A percentile compares a stretch with the other conserved stretches of the same genome.
Evolutionary conservation across 2,113 vertebrate genomes (phyloP).

Genomic region (Callospermophilus lateralis): DNA sequence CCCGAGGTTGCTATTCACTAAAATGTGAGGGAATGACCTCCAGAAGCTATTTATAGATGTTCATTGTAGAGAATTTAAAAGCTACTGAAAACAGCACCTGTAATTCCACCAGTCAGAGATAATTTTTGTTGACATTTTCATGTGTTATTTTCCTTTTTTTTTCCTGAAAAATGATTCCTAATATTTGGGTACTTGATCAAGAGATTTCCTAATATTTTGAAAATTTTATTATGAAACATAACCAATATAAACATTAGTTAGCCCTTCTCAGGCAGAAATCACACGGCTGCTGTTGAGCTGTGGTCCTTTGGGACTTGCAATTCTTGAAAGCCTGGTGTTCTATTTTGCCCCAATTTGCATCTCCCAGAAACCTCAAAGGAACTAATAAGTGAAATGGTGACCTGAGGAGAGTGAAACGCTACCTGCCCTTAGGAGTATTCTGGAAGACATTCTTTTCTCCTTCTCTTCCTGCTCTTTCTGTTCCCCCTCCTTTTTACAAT

Average conservation of each 20-base stretch:
- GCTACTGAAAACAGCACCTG: not conserved
- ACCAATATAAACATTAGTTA: not conserved
- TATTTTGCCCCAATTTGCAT: not conserved
- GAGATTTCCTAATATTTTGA: not conserved
- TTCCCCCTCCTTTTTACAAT: not conserved
- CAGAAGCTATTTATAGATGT: not conserved
- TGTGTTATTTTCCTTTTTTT: not conserved
- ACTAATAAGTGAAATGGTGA: not conserved
- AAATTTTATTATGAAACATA: not conserved
- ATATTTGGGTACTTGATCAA: constrained; percentile 28
- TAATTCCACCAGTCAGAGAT: not conserved
- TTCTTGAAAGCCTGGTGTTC: not conserved
- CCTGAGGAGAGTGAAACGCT: not conserved
- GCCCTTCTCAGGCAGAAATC: not conserved
- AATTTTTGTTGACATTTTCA: not conserved
- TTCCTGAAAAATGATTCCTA: not conserved
- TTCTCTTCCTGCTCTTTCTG: too few species aligned
- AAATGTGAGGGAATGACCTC: not conserved
- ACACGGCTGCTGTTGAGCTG: not conserved
- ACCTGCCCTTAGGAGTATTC: not conserved
- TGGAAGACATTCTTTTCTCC: not conserved
- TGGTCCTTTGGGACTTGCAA: not conserved
- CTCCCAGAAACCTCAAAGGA: not conserved
- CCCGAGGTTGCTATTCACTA: not conserved
- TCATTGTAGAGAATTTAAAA: not conserved